Evolutionary conservation across 1,140 invertebrate species (phyloP), one percentile per base, ranked within the genome.

Genomic region (Argopecten irradians): DNA sequence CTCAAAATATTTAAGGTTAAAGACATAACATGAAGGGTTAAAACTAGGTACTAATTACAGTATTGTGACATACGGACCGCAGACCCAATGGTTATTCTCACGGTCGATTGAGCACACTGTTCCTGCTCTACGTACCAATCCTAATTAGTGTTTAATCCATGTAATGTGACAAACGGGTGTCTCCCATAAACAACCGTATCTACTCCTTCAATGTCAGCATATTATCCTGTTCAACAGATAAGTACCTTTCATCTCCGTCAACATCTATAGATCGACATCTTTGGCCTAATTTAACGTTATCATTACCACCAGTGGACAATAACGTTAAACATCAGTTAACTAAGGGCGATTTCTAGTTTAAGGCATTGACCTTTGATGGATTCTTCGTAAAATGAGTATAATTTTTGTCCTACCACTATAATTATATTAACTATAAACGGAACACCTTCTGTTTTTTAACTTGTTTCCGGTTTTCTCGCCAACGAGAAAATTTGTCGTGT

Each of bases 261-360:
- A 28, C 55, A 71, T 71, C 55, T 71, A 71, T n/a, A 71, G 55
- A 71, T 71, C 55, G n/a, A n/a, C 55, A 71, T 71, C 55, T 71
- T 28, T 28, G 55, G 55, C n/a, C n/a, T 71, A 71, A 71, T 71
- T 71, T 71, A n/a, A 28, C 55, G 55, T 71, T 22, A 71, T 71
- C 0, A 71, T n/a, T 0, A 5, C 28, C 2, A 3, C 22, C 5
- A 3, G 16, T n/a, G 28, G 55, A 71, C 55, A 71, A 71, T 71
- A 28, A 22, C 55, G 16, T 16, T 71, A 71, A 71, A 71, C 55
- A 28, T n/a, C 16, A 7, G 55, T 28, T 28, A 28, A 71, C 55
- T 5, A 5, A 28, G 55, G n/a, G 22, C 5, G 55, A 71, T 22
- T 11, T 19, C 13, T 19, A 46, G 9, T 28, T 11, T 71, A 1